A percentile compares a stretch with the other conserved stretches of the same genome.
Conservation (phyloP, 2,113 vertebrate species). For the Gallinago jamesoni region DNA sequence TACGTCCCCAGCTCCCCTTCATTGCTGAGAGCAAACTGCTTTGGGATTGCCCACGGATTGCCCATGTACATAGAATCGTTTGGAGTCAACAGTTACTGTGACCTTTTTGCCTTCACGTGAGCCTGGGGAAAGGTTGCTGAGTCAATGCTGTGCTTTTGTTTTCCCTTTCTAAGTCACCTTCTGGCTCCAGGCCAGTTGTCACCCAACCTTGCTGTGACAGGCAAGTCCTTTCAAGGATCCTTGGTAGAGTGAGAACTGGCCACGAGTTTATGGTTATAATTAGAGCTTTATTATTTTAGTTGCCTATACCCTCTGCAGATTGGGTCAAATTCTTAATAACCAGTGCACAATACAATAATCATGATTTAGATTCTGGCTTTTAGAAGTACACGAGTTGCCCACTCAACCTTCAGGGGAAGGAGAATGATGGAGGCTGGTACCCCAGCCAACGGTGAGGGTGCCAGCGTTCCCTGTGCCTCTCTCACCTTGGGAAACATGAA, state of each 20-base stretch:
- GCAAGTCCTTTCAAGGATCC: not conserved
- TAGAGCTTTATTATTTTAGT: not conserved
- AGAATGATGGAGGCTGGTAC: not conserved
- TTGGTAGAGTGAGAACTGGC: not conserved
- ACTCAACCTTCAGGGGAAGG: not conserved
- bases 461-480: not conserved
- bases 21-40: not conserved
- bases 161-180: not conserved
- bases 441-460: rapidly evolving
- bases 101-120: not conserved
- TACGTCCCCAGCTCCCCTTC: not conserved
- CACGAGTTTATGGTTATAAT: not conserved
- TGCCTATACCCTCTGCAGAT: not conserved
- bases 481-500: not conserved
- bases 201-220: not conserved
- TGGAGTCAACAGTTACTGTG: not conserved
- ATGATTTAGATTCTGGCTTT: not conserved
- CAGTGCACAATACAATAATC: not conserved
- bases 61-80: not conserved
- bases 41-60: not conserved
- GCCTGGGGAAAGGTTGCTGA: not conserved
- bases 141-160: not conserved
- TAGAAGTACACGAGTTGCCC: not conserved
- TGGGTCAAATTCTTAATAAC: not conserved
- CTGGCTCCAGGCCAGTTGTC: not conserved